Base-by-base conservation (phyloP, 2,888 invertebrate genomes). In the Euzophera pinguis region DNA sequence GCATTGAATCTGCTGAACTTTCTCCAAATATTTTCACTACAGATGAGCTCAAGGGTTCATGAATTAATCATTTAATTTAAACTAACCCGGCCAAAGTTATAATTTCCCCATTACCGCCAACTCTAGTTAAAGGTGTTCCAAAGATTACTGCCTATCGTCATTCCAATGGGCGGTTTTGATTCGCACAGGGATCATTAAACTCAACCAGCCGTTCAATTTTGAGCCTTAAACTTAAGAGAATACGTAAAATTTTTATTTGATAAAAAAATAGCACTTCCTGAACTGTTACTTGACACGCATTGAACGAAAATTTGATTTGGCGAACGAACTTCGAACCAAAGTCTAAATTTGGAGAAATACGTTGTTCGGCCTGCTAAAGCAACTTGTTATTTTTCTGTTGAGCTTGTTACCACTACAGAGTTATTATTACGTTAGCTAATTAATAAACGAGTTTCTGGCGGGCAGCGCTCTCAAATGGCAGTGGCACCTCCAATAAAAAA, bases 281-380 rank as follows among this genome's bases (percentile, higher is more conserved):
- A 71, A 73, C 71, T 71, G 68, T 73, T 69, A 66, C 60, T 63
- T n/a, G 68, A 59, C 75, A 74, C 76, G 76, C 74, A 72, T 69
- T n/a, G 69, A 67, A 65, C 61, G 63, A 64, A 71, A 69, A 22
- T 60, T 58, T 57, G 64, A 67, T 67, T 69, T 63, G 49, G 54
- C 53, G 53, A 56, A 58, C 55, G 53, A 60, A 50, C 43, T 61
- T 62, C 66, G 63, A 65, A 66, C 61, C 59, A 53, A 66, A n/a
- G n/a, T n/a, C 63, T 56, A 61, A 62, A 57, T 58, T 39, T 37
- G 41, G 53, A 43, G 50, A 38, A 48, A 47, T 55, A 53, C 37
- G 50, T 48, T 42, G 42, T 45, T 51, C 35, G 27, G 16, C 13
- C 38, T n/a, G 32, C 35, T 50, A 43, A 22, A 27, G 22, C 22